Evolutionary conservation across 2,888 invertebrate genomes (phyloP).

Genomic region (Meiosimyza platycephala): DNA sequence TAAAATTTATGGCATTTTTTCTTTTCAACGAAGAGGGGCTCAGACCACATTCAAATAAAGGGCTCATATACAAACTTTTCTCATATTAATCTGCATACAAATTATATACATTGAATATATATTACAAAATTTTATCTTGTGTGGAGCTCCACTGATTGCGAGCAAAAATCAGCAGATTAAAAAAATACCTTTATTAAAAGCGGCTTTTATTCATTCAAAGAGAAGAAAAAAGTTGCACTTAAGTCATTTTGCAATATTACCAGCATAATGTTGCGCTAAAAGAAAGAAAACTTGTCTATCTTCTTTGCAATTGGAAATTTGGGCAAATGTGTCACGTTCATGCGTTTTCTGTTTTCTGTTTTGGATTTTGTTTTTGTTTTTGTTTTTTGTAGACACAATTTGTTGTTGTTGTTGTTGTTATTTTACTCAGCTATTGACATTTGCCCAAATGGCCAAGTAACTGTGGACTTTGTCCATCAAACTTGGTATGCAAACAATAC

Average conservation of each 20-base stretch:
- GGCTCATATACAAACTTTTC: too few relatives aligned
- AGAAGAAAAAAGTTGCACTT: background rate
- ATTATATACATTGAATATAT: too few relatives aligned
- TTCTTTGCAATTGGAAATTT: background rate
- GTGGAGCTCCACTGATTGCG: too few relatives aligned
- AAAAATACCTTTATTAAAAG: too few relatives aligned
- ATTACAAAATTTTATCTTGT: too few relatives aligned
- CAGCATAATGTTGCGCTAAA: background rate
- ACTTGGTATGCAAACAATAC: too few relatives aligned
- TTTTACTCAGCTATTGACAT: constrained; percentile 1
- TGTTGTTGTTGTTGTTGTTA: constrained; percentile 14
- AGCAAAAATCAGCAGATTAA: too few relatives aligned
- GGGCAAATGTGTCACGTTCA: background rate
- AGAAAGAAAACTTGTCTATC: constrained; percentile 1
- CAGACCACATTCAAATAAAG: too few relatives aligned
- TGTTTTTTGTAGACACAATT: background rate
- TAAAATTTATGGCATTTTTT: too few relatives aligned
- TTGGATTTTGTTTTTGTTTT: background rate
- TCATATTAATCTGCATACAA: too few relatives aligned
- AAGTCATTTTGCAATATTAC: background rate
- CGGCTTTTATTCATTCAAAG: background rate
- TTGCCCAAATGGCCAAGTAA: background rate
- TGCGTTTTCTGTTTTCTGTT: background rate
- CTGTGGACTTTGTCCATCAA: too few relatives aligned
- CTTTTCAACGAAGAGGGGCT: too few relatives aligned